Evolutionary conservation across 1,140 invertebrate species (phyloP), one percentile per base, ranked within the genome.

Genomic region (Philotrypesis tridentata): DNA sequence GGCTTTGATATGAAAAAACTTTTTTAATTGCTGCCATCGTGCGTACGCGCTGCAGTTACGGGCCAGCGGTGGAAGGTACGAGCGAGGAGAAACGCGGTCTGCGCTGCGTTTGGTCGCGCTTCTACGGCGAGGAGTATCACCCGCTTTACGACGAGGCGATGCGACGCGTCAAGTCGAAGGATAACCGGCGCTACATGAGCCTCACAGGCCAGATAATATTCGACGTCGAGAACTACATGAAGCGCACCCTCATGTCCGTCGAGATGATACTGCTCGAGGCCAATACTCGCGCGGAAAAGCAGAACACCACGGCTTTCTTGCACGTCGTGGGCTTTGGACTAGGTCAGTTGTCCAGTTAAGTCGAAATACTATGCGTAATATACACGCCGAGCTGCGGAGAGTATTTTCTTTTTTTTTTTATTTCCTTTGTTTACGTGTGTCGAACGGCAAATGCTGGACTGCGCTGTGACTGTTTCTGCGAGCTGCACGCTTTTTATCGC

Each of bases 271-370:
- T 92, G 2, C 85, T 92, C 17, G 92, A 92, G 63, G 92, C 92
- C 0, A 91, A 91, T 55, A 87, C 84, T 8, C 84, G 91, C 12
- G 91, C 92, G 1, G 90, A 89, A 68, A 89, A 89, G 31, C 88
- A 89, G 77, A 90, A 90, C 21, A 92, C 88, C 0, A 92, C 87
- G 23, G 91, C 92, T 6, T 92, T 91, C 82, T 65, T 92, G 2
- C 91, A 92, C 83, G 90, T 92, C 14, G 89, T 92, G 9, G 92
- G 92, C 25, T 89, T 92, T 63, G 92, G 92, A 14, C 84, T 93
- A 25, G 92, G 92, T 84, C 86, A 88, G 78, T 90, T 88, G 85
- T 84, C 81, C 11, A 77, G 80, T 67, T 85, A 82, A 80, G 23
- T 48, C 23, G 60, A 21, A 14, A 79, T n/a, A n/a, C n/a, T n/a